These are phyloP conservation scores for Meiosimyza platycephala DNA, from an alignment of 2,888 invertebrate genomes.

Conservation along the genomic window DNA sequence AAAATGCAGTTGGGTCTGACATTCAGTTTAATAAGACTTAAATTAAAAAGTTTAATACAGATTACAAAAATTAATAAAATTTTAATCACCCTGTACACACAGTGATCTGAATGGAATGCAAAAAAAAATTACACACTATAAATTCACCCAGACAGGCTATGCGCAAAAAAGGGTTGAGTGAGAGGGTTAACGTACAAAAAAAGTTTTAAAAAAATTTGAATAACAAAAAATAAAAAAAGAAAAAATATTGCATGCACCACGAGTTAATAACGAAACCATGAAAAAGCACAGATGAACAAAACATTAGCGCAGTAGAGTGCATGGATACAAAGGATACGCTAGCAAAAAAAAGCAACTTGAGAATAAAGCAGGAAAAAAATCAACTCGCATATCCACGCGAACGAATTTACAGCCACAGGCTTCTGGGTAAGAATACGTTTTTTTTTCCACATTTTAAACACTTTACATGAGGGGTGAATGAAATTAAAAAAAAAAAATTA, in stretches of 20 bases:
- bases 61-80: not conserved
- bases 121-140: slow-evolving; percentile 48
- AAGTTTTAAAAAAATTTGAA: slow-evolving; percentile 46
- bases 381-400: slow-evolving; percentile 38
- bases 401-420: slow-evolving; percentile 35
- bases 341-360: slow-evolving; percentile 39
- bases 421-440: slow-evolving; percentile 17
- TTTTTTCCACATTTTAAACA: slow-evolving; percentile 19
- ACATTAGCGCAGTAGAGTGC: slow-evolving; percentile 12
- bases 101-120: slow-evolving; percentile 53
- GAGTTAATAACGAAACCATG: slow-evolving; percentile 58
- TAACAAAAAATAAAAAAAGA: slow-evolving; percentile 31
- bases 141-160: slow-evolving; percentile 51
- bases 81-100: slow-evolving; percentile 50
- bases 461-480: slow-evolving; percentile 39
- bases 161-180: slow-evolving; percentile 57
- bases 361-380: slow-evolving; percentile 23
- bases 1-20: no score
- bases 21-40: no score
- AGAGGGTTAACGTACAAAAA: slow-evolving; percentile 47
- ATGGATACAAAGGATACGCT: slow-evolving; percentile 40
- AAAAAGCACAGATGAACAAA: slow-evolving; percentile 48
- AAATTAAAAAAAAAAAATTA: slow-evolving; percentile 41
- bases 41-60: no score
- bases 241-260: slow-evolving; percentile 54